Percentiles rank a stretch among this genome's conserved stretches.
Conservation (phyloP, 2,888 invertebrate species). For the Platynereis dumerilii region DNA sequence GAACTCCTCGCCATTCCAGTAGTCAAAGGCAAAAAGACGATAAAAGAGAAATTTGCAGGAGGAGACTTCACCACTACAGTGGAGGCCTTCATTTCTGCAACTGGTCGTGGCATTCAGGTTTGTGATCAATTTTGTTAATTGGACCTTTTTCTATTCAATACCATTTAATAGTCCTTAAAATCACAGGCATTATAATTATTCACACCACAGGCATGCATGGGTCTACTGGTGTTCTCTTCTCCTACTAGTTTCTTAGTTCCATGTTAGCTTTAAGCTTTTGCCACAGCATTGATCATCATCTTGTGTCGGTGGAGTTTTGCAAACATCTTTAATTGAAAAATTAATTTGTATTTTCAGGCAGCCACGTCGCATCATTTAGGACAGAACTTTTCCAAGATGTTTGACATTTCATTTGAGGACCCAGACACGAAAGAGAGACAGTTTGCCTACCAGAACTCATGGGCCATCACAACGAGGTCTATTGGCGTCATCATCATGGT, state of each 20-base stretch:
- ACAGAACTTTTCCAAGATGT: constrained; percentile 99
- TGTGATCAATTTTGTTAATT: no score
- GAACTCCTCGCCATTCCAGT: constrained; percentile 93
- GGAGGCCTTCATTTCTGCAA: constrained; percentile 92
- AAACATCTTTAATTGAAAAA: no score
- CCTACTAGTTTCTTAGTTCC: no score
- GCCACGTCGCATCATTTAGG: constrained; percentile 98
- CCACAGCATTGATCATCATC: no score
- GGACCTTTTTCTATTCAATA: no score
- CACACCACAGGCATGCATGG: no score
- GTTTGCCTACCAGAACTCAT: constrained; percentile 94
- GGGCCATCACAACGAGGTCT: constrained; percentile 97
- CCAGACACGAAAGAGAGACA: constrained; percentile 78
- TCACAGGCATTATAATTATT: no score
- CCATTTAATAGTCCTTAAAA: no score
- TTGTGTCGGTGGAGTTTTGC: no score
- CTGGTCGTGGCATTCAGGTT: constrained; percentile 90
- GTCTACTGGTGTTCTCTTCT: no score
- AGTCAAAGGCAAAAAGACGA: constrained; percentile 78
- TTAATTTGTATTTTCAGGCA: constrained; percentile 68
- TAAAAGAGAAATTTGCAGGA: constrained; percentile 99
- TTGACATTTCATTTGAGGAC: constrained; percentile 93
- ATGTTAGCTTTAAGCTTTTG: no score
- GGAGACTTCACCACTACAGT: constrained; percentile 97
- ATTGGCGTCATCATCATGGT: constrained; percentile 81